Evolutionary conservation across 2,113 vertebrate species (phyloP).

Genomic region (Cinclus cinclus): DNA sequence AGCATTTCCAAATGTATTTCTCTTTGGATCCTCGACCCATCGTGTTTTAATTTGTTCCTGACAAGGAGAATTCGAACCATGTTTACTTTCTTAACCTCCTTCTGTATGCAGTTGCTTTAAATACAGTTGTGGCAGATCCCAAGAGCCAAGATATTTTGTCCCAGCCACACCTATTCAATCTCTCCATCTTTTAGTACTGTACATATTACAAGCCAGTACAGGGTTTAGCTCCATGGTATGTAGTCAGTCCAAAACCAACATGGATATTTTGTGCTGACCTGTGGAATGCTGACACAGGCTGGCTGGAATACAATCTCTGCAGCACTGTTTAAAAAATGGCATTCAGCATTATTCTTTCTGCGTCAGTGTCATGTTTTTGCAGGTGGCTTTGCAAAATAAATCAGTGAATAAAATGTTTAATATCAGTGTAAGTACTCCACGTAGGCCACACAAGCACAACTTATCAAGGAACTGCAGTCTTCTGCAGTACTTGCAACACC

Average conservation of each 20-base stretch:
- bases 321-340: slow-evolving; percentile 12
- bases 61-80: neutral
- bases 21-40: neutral
- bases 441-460: neutral
- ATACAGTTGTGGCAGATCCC: neutral
- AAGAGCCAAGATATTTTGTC: neutral
- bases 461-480: neutral
- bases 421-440: neutral
- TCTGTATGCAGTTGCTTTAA: neutral
- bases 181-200: neutral
- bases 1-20: slow-evolving; percentile 3
- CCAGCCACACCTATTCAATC: neutral
- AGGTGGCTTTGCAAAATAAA: slow-evolving; percentile 55
- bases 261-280: neutral
- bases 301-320: neutral
- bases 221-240: neutral
- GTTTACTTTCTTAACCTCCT: neutral
- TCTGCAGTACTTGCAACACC: neutral
- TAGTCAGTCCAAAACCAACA: slow-evolving; percentile 9
- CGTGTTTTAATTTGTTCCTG: slow-evolving; percentile 10
- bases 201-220: neutral
- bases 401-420: slow-evolving; percentile 47
- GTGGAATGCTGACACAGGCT: neutral
- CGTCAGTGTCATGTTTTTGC: slow-evolving; percentile 51
- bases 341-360: slow-evolving; percentile 13